Base-by-base conservation (phyloP, 2,797 vertebrate species). In the Gymnothorax reevesii region DNA sequence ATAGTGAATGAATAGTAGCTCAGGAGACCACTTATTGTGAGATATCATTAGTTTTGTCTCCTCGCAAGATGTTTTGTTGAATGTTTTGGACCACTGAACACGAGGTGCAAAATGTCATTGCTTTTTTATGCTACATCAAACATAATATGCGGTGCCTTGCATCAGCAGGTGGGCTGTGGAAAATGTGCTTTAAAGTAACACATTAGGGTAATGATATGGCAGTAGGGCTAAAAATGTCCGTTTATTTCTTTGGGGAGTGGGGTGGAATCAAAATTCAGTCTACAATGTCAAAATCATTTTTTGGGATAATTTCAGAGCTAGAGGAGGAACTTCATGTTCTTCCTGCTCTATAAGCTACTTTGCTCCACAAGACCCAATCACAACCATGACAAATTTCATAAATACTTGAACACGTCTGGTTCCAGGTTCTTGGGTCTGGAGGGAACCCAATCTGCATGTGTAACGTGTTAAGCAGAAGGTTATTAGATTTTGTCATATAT, bases 141-240 rank as follows among this genome's bases (percentile, higher is more conserved):
- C 62, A 86, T 15, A 83, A 55, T 55, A 49, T 27, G 57, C 59
- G 25, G 15, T 17, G 54, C 80, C 62, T 71, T 52, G 57, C 8
- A 5, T 42, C 20, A 57, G 66, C 64, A 83, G n/a, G 82, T 55
- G 22, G 57, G 12, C 27, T 22, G 83, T 49, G 7, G 54, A 66
- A 27, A 7, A n/a, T 42, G n/a, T 73, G 66, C 60, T 73, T 86
- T 66, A 54, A 71, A 73, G 64, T 62, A 20, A 83, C 73, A 82
- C 64, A 57, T 71, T 80, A 64, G 55, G 54, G 20, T 83, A 71
- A 62, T 66, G 57, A 66, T 4, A 54, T 10, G 62, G 49, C 3
- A 27, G 71, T 83, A 83, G 71, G 15, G 22, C 66, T 22, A 8
- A 33, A 59, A 15, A 82, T 82, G 49, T 86, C 77, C 52, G 7